These are phyloP conservation scores for Terrapene triunguis DNA, from an alignment of 2,113 vertebrate genomes.

Conservation along the genomic window DNA sequence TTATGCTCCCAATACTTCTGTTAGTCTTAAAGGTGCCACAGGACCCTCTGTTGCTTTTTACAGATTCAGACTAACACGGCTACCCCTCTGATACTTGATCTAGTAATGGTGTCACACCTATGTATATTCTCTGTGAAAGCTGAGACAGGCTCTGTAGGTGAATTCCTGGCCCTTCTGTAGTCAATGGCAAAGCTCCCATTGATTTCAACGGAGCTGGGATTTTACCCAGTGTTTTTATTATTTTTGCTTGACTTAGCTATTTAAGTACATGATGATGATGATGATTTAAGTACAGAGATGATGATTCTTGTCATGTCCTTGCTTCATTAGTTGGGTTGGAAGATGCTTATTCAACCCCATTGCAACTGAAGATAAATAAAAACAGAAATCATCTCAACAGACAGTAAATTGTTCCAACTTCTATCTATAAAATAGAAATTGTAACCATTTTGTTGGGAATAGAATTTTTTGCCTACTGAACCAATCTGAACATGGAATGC, in stretches of 20 bases:
- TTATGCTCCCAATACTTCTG: too few relatives aligned
- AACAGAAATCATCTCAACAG: neutral
- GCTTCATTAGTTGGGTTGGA: neutral
- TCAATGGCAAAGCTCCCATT: neutral
- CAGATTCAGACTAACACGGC: too few relatives aligned
- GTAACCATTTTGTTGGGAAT: neutral
- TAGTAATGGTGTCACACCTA: neutral
- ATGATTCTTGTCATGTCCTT: neutral
- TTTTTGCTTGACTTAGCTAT: neutral
- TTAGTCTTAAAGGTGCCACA: too few relatives aligned
- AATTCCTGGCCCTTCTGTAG: neutral
- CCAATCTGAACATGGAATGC: fast-evolving
- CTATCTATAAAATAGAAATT: neutral
- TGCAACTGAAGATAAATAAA: fast-evolving
- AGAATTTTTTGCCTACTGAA: neutral
- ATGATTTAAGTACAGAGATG: too few relatives aligned
- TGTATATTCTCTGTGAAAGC: neutral
- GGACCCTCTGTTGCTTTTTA: too few relatives aligned
- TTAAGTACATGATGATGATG: neutral
- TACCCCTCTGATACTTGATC: neutral
- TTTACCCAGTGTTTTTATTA: neutral
- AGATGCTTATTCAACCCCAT: neutral
- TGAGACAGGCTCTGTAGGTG: neutral
- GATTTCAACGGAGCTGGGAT: neutral
- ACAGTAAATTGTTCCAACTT: neutral